Evolutionary conservation across 2,797 vertebrate species (phyloP).

Genomic region (Podarcis siculus): DNA sequence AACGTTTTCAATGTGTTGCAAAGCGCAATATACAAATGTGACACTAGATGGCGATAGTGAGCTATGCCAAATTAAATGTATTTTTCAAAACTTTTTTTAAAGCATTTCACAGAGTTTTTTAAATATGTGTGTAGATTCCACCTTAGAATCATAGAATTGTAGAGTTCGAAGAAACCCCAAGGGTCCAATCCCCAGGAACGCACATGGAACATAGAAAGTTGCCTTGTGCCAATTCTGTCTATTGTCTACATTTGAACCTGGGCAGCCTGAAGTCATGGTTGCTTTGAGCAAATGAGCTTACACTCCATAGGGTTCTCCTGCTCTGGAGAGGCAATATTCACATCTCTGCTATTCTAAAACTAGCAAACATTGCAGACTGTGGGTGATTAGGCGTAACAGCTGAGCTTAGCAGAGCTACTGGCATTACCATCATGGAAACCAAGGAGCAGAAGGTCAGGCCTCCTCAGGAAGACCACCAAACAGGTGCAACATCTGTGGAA

Average conservation of each 20-base stretch:
- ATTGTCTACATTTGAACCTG: neutral
- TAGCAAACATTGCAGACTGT: conserved; percentile 1
- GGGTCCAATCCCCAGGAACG: no score
- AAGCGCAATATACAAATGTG: no score
- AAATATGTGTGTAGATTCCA: no score
- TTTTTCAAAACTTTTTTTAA: no score
- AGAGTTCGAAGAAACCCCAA: no score
- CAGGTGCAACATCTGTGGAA: neutral
- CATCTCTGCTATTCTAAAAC: neutral
- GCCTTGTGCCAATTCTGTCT: no score
- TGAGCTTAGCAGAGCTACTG: neutral
- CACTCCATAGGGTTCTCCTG: neutral
- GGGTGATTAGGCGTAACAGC: conserved; percentile 1
- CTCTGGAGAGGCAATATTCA: neutral
- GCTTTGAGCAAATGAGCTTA: neutral
- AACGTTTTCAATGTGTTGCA: no score
- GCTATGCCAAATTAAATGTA: no score
- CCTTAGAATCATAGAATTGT: no score
- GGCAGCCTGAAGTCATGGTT: neutral
- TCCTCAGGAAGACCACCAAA: neutral
- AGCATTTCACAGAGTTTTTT: no score
- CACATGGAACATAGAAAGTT: no score
- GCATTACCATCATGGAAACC: neutral
- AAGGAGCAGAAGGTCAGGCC: neutral
- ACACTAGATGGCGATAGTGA: no score